Percentiles rank a stretch among this genome's conserved stretches.
These are phyloP conservation scores for Falco cherrug DNA, from an alignment of 2,797 vertebrate species.

Conservation along the genomic window DNA sequence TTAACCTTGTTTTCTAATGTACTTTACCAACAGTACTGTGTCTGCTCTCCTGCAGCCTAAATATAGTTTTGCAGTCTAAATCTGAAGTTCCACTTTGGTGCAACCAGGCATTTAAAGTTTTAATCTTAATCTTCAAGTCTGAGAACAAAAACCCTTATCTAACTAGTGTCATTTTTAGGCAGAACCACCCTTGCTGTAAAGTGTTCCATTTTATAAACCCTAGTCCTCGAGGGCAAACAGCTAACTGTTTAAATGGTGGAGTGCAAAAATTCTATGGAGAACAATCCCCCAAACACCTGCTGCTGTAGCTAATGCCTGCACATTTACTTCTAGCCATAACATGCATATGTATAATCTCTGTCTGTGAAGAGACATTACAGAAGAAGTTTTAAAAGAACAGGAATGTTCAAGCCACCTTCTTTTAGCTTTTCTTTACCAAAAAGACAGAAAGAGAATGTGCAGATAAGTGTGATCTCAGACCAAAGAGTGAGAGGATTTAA, in stretches of 20 bases:
- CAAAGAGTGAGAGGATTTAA: not conserved
- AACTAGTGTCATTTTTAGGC: not conserved
- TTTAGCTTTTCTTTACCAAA: not conserved
- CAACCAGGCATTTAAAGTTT: not conserved
- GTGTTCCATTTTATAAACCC: not conserved
- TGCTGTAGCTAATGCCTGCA: slow-evolving; percentile 26
- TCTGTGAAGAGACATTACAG: not conserved
- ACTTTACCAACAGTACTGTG: not conserved
- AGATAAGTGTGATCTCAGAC: not conserved
- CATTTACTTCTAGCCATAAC: slow-evolving; percentile 47
- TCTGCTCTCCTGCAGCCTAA: slow-evolving; percentile 10
- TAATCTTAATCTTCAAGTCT: not conserved
- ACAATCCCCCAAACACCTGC: slow-evolving; percentile 34
- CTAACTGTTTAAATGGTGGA: slow-evolving; percentile 22
- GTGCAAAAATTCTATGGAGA: slow-evolving; percentile 6
- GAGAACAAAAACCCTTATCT: not conserved
- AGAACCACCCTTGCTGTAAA: not conserved
- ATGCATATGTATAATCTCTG: slow-evolving; percentile 24
- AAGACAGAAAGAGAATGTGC: not conserved
- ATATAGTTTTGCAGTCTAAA: slow-evolving; percentile 1
- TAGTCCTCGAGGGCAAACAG: slow-evolving; percentile 21
- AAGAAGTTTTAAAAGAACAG: slow-evolving; percentile 23
- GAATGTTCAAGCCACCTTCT: slow-evolving; percentile 1
- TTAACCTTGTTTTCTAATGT: not conserved
- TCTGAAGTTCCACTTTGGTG: not conserved